Evolutionary conservation across 2,797 vertebrate genomes (phyloP), one percentile per base, ranked within the genome.

Genomic region (Erpetoichthys calabaricus): DNA sequence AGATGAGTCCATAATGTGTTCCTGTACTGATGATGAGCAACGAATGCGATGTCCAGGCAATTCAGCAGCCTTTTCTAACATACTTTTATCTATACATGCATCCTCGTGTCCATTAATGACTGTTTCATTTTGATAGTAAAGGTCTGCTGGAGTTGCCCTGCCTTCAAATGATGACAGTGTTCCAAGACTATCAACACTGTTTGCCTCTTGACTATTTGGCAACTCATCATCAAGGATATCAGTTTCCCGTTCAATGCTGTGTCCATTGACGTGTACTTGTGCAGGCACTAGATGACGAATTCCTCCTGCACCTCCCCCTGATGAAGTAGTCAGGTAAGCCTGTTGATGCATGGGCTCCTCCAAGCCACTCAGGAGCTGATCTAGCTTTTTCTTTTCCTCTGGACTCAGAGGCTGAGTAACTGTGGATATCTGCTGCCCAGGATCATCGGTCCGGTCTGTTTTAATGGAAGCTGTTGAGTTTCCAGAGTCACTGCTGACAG

Each of bases 391-490:
- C 60, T 91, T 90, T 70, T 95, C 91, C 68, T 91, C 83, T 1
- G 84, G 88, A 65, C 86, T 89, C 71, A 83, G 88, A 62, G 70
- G 72, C 74, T 42, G 67, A 42, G 59, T 70, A 47, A 75, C 57
- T 6, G 64, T 61, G n/a, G 82, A 68, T 75, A 45, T 0, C 69
- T 47, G 59, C 74, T 64, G 56, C 62, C 70, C 80, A 0, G 82
- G 78, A 66, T 97, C 94, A 88, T 98, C 96, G 0, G 95, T 98
- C 68, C 89, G 86, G 78, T 98, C 95, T 0, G 94, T 98, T 76
- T 98, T 98, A 65, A 94, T 94, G 55, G 96, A 98, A 44, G 95
- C 92, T 0, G 94, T 98, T 47, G 95, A 99, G 77, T 99, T 96
- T 59, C 95, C 95, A 0, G 95, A 99, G 72, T 98, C 96, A 0